phyloP scores from a whole-genome alignment of 1,140 invertebrate genomes.

The Melipona quadrifasciata region DNA sequence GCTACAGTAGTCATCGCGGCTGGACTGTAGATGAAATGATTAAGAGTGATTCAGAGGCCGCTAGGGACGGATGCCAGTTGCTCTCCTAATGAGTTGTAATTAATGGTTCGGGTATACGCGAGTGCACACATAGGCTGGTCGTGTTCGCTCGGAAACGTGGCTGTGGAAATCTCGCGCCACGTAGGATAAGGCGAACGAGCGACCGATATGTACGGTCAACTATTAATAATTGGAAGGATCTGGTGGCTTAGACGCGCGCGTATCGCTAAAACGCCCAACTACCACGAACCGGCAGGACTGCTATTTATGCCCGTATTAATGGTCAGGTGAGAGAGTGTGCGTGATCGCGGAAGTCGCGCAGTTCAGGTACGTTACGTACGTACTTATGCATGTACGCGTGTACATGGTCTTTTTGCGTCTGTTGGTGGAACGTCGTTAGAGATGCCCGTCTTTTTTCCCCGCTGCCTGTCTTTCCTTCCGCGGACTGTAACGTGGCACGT shows the following conservation, averaged over 20 bases:
- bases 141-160: slow-evolving; percentile 29
- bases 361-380: neutral
- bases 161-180: slow-evolving; percentile 7
- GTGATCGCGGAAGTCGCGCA: slow-evolving; percentile 37
- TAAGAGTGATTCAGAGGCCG: slow-evolving; percentile 80
- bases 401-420: slow-evolving; percentile 18
- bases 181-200: slow-evolving; percentile 11
- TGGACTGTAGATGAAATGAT: slow-evolving; percentile 79
- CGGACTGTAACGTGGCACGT: neutral
- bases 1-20: slow-evolving; percentile 66
- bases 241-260: slow-evolving; percentile 16
- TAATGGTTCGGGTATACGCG: slow-evolving; percentile 78
- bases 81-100: slow-evolving; percentile 81
- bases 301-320: slow-evolving; percentile 60
- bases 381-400: neutral
- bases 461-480: neutral
- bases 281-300: slow-evolving; percentile 44
- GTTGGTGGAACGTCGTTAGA: slow-evolving; percentile 42
- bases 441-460: neutral
- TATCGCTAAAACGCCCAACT: slow-evolving; percentile 51
- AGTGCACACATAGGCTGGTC: slow-evolving; percentile 57
- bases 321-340: slow-evolving; percentile 10
- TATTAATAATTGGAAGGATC: slow-evolving; percentile 55
- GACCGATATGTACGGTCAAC: slow-evolving; percentile 35
- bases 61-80: slow-evolving; percentile 79